phyloP scores from a whole-genome alignment of 2,888 invertebrate species.

The Ochropacha duplaris region DNA sequence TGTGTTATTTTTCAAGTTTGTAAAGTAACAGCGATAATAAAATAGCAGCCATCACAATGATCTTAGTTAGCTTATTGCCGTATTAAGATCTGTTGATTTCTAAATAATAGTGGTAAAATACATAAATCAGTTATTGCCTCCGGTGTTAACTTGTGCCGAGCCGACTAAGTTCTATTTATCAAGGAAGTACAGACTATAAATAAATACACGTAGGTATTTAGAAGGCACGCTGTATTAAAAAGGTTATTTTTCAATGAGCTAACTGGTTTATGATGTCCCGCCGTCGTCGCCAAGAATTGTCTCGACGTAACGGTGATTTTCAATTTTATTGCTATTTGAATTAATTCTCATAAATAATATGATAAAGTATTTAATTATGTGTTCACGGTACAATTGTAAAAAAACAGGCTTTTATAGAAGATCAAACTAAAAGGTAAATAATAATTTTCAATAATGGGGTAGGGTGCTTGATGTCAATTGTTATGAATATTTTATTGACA shows the following conservation, averaged over 20 bases:
- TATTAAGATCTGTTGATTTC: slow-evolving; percentile 58
- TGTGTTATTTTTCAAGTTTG: not conserved
- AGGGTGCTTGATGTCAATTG: no score
- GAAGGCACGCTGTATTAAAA: slow-evolving; percentile 9
- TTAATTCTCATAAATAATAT: not conserved
- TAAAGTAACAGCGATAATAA: not conserved
- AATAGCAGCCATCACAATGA: slow-evolving; percentile 21
- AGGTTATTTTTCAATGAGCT: slow-evolving; percentile 15
- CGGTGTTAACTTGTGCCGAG: slow-evolving; percentile 39
- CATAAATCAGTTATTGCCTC: slow-evolving; percentile 56
- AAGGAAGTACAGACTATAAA: slow-evolving; percentile 24
- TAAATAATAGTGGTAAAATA: slow-evolving; percentile 52
- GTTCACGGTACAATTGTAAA: no score
- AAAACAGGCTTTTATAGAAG: no score
- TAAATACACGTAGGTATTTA: slow-evolving; percentile 30
- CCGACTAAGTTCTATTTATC: slow-evolving; percentile 38
- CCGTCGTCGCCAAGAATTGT: not conserved
- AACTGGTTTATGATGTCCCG: slow-evolving; percentile 9
- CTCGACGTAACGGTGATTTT: not conserved
- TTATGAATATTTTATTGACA: no score
- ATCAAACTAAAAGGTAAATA: no score
- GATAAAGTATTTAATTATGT: no score
- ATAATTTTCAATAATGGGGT: no score
- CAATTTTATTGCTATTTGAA: slow-evolving; percentile 3
- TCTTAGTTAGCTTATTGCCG: slow-evolving; percentile 35